Evolutionary conservation across 2,113 vertebrate species (phyloP).

Genomic region (Upupa epops): DNA sequence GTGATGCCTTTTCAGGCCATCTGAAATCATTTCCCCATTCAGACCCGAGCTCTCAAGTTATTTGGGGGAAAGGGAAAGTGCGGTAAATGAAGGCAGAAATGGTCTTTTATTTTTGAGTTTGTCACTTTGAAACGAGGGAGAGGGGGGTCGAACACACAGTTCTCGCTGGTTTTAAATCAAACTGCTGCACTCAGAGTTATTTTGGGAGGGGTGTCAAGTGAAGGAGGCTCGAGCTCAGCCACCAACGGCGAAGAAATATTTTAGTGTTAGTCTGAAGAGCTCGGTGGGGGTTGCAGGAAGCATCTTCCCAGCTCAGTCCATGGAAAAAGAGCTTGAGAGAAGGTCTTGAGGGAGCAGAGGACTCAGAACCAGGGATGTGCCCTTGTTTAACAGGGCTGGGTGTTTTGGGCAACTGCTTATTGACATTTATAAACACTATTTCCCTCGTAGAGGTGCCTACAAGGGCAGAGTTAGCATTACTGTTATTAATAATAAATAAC

Average conservation of each 20-base stretch:
- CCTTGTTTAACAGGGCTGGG: neutral
- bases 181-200: neutral
- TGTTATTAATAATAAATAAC: slow-evolving; percentile 64
- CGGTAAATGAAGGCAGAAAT: neutral
- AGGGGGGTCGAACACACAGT: neutral
- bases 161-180: neutral
- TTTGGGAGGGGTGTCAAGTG: neutral
- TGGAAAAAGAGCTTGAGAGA: neutral
- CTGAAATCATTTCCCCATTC: slow-evolving; percentile 17
- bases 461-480: slow-evolving; percentile 53
- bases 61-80: neutral
- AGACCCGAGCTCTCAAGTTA: neutral
- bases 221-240: slow-evolving; percentile 8
- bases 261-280: neutral
- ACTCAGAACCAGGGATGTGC: neutral
- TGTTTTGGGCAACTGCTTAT: neutral
- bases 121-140: neutral
- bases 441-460: slow-evolving; percentile 31
- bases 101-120: neutral
- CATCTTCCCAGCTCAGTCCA: neutral
- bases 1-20: neutral
- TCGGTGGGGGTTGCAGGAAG: neutral
- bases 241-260: neutral
- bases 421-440: neutral
- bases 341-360: neutral